Percentiles rank a stretch among this genome's conserved stretches.
These are phyloP conservation scores for Thyatira batis DNA, from an alignment of 2,888 invertebrate genomes.

Conservation along the genomic window DNA sequence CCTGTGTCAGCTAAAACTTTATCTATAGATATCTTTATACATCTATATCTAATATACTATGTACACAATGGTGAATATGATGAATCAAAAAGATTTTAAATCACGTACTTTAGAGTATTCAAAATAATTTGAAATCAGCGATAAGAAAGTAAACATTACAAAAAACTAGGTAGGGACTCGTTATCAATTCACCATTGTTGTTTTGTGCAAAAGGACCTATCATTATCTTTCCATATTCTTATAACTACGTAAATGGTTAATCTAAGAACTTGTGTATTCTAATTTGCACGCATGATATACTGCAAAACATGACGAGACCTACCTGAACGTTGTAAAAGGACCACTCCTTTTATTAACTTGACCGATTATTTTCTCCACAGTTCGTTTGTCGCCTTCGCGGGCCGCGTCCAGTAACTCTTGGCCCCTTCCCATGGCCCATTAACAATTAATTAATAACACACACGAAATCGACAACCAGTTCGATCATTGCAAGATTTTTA, in stretches of 20 bases:
- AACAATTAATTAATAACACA: constrained; percentile 57
- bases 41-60: too few species aligned
- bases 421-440: constrained; percentile 94
- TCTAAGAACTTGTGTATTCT: too few species aligned
- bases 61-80: too few species aligned
- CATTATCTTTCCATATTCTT: constrained; percentile 4
- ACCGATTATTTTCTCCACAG: constrained; percentile 94
- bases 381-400: constrained; percentile 93
- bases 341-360: constrained; percentile 96
- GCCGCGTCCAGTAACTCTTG: constrained; percentile 98
- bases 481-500: constrained; percentile 72
- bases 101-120: too few species aligned
- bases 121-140: constrained; percentile 8
- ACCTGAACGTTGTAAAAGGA: constrained; percentile 91
- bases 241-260: too few species aligned
- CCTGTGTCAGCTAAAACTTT: too few species aligned
- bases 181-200: constrained; percentile 54
- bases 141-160: constrained; percentile 59
- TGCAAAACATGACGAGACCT: constrained; percentile 61
- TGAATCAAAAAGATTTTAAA: too few species aligned
- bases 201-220: constrained; percentile 31
- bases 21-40: too few species aligned
- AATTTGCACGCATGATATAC: neutral
- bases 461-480: constrained; percentile 77
- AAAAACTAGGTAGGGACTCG: constrained; percentile 29